phyloP scores from a whole-genome alignment of 2,113 vertebrate genomes.

The Hepsetus odoe region DNA sequence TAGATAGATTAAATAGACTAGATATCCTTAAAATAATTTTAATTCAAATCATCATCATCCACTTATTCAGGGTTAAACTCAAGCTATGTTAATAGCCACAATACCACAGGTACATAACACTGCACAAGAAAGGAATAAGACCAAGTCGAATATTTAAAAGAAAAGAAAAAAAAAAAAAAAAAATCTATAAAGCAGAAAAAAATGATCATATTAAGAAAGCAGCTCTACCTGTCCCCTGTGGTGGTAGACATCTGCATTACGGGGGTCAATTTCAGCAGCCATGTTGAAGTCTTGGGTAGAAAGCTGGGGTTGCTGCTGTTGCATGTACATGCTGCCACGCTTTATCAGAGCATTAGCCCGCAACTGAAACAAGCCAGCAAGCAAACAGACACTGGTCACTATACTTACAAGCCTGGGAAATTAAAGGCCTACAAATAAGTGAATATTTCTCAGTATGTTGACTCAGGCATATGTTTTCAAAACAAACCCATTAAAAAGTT shows the following conservation, averaged over 20 bases:
- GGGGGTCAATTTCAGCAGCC: constrained; percentile 90
- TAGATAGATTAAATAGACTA: too few species aligned
- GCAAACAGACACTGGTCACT: neutral
- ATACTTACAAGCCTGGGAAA: neutral
- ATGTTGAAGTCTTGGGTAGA: constrained; percentile 97
- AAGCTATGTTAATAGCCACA: neutral
- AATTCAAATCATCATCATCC: too few species aligned
- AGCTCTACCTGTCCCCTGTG: constrained; percentile 90
- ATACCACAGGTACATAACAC: neutral
- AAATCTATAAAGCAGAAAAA: neutral
- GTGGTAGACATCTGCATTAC: constrained; percentile 97
- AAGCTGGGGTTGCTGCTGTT: constrained; percentile 90
- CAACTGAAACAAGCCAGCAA: constrained; percentile 68
- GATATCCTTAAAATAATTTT: too few species aligned
- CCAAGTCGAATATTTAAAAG: neutral
- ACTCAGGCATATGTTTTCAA: too few species aligned
- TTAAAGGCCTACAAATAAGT: too few species aligned
- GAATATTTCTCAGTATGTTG: too few species aligned
- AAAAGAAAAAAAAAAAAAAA: neutral
- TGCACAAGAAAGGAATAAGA: neutral
- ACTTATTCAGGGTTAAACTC: neutral
- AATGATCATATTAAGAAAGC: accelerated
- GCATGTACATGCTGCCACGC: constrained; percentile 98
- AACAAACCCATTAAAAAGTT: neutral
- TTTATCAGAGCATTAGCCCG: constrained; percentile 96